phyloP scores from a whole-genome alignment of 2,888 invertebrate genomes.

The Suillia variegata region DNA sequence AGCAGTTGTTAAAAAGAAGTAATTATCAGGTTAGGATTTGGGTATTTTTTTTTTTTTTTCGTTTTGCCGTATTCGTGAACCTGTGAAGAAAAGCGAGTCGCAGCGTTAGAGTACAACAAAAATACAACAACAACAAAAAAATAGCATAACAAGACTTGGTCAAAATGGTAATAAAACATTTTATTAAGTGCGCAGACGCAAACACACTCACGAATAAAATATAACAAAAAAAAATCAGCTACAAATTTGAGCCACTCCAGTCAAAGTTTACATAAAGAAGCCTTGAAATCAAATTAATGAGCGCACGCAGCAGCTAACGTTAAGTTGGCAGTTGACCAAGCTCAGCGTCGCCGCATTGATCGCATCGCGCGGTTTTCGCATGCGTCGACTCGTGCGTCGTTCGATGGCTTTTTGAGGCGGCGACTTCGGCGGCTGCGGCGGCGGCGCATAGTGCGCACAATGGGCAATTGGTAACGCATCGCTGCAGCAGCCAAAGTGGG shows the following conservation, averaged over 20 bases:
- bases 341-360: no score
- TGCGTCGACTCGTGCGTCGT: no score
- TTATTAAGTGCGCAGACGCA: neutral
- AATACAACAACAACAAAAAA: neutral
- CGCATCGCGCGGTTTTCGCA: no score
- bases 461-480: no score
- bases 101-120: neutral
- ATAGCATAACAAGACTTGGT: neutral
- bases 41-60: no score
- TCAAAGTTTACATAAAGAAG: constrained; percentile 29
- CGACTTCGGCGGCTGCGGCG: no score
- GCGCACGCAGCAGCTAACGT: neutral
- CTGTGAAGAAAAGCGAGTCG: constrained; percentile 30
- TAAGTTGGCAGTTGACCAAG: no score
- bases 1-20: constrained; percentile 38
- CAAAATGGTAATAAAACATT: neutral
- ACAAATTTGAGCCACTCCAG: neutral
- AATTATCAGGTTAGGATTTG: constrained; percentile 35
- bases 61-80: no score
- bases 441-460: no score
- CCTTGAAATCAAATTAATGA: constrained; percentile 49
- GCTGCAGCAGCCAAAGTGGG: no score
- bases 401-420: no score
- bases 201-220: neutral
- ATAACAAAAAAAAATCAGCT: no score